Base-by-base conservation (phyloP, 1,140 invertebrate species). In the Matsumurasca onukii region DNA sequence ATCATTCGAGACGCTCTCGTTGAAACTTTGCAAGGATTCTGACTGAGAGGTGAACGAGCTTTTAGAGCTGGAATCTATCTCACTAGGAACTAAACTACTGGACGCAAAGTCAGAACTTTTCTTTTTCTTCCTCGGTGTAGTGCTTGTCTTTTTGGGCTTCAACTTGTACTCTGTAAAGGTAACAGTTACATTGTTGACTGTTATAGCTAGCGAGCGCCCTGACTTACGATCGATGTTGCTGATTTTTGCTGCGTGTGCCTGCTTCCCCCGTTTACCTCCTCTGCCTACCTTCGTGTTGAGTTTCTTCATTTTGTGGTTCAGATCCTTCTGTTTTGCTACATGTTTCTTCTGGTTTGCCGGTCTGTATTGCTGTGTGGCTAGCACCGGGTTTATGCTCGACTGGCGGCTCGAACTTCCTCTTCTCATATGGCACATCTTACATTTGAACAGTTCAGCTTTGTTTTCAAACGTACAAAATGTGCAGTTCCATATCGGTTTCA, bases 381-480 rank as follows among this genome's bases (percentile, higher is more conserved):
- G 62, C 12, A 45, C 17, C 17, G 62, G 62, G 31, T 45, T 65
- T 20, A 65, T 45, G 17, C 31, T 65, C 3, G 62, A 65, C 25
- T 65, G 31, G 1, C 62, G 17, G 27, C 62, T 65, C 17, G 62
- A 65, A 45, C 31, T 65, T 45, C 62, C 62, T 34, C 39, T 31
- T 25, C 62, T 45, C 25, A 45, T 39, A 45, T 65, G 62, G 27
- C 62, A 65, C 62, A 65, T 65, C 39, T 65, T 65, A 48, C 62
- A 65, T 25, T 65, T 65, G 22, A 45, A 65, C 17, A 39, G 27
- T 48, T 45, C 62, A 22, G 31, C 17, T 48, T 39, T 45, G 34
- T 65, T 65, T 24, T 45, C 31, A 65, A 65, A 65, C 27, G 62
- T 65, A 65, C 62, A 65, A 45, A 65, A 13, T 20, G 31, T 31